phyloP scores from a whole-genome alignment of 2,797 vertebrate species.

The Urosaurus nigricauda region DNA sequence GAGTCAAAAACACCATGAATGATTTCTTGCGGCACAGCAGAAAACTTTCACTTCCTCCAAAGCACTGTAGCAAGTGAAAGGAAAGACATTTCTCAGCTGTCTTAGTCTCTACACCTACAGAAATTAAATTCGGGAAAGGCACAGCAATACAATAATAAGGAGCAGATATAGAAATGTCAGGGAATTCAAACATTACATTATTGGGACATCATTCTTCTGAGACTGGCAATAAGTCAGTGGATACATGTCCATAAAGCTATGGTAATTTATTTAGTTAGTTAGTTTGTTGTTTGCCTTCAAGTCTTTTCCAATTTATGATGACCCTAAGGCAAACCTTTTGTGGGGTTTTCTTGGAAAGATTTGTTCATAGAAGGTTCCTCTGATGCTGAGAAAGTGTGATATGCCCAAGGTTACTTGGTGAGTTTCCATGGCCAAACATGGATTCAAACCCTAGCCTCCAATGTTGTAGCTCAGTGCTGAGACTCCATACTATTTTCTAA shows the following conservation, averaged over 20 bases:
- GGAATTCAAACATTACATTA: conserved; percentile 21
- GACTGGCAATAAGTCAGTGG: neutral
- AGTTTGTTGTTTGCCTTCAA: too few species aligned
- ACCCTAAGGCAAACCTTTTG: too few species aligned
- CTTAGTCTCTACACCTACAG: conserved; percentile 23
- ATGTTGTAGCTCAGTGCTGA: too few species aligned
- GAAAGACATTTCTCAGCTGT: neutral
- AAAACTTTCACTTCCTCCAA: conserved; percentile 1
- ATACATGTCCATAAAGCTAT: neutral
- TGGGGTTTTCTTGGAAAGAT: too few species aligned
- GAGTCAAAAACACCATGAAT: neutral
- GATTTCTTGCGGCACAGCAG: neutral
- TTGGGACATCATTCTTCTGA: neutral
- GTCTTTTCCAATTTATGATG: too few species aligned
- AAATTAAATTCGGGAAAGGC: conserved; percentile 9
- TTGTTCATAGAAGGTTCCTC: too few species aligned
- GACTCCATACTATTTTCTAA: neutral
- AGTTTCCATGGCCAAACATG: too few species aligned
- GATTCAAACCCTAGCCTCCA: too few species aligned
- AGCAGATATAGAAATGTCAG: neutral
- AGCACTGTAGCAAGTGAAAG: neutral
- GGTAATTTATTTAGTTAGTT: too few species aligned
- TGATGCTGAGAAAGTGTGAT: too few species aligned
- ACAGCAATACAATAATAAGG: neutral
- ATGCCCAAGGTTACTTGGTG: too few species aligned